These are phyloP conservation scores for Isaurus tuberculatus DNA, from an alignment of 92 coral and sea anemone genomes.

Conservation along the genomic window DNA sequence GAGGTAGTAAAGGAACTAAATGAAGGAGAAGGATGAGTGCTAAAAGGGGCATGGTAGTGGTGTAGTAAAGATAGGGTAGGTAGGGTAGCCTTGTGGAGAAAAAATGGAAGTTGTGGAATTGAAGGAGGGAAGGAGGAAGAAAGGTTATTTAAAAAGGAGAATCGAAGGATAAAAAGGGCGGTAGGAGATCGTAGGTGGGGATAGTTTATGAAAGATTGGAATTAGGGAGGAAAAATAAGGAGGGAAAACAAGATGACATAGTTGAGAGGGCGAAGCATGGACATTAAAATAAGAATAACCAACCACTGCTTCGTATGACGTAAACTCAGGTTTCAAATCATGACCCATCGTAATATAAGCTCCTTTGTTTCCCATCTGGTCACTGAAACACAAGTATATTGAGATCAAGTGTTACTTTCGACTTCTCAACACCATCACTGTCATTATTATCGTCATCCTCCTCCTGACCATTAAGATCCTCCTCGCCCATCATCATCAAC, in stretches of 20 bases:
- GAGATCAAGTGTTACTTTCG: background rate
- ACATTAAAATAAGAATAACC: slow-evolving; percentile 26
- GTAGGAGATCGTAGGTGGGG: background rate
- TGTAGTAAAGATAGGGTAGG: too few species aligned
- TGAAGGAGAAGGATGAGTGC: background rate
- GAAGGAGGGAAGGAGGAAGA: too few species aligned
- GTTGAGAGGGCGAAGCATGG: background rate
- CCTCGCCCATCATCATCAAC: too few species aligned
- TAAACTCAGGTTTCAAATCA: slow-evolving; percentile 87
- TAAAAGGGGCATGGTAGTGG: background rate
- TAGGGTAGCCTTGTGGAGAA: too few species aligned
- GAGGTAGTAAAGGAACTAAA: too few species aligned
- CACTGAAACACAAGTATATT: slow-evolving; percentile 57
- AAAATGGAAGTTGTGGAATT: too few species aligned
- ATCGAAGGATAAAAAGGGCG: background rate
- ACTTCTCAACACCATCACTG: background rate
- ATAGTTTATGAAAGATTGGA: background rate
- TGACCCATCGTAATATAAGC: slow-evolving; percentile 92
- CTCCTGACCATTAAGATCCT: too few species aligned
- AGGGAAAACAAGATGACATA: background rate
- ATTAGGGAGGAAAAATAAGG: background rate
- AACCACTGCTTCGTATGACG: slow-evolving; percentile 96
- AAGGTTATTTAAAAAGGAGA: too few species aligned
- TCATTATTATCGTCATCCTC: too few species aligned
- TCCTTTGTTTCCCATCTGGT: slow-evolving; percentile 98